These are phyloP conservation scores for Euura saliciscinereae DNA, from an alignment of 1,140 invertebrate genomes.

Conservation along the genomic window DNA sequence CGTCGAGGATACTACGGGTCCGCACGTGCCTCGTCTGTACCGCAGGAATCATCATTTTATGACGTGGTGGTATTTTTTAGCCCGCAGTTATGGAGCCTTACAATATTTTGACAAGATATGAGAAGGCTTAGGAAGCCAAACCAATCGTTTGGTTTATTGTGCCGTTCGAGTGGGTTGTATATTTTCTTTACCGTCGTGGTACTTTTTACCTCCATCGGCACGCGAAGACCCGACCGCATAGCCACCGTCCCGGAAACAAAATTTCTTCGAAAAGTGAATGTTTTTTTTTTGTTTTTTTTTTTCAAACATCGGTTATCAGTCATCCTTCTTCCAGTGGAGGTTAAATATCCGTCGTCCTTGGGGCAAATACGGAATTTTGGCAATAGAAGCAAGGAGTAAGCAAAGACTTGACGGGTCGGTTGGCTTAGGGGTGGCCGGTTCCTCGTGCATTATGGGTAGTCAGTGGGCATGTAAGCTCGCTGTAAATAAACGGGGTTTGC, in stretches of 20 bases:
- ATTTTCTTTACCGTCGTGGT: background rate
- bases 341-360: no score
- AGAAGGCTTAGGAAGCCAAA: conserved; percentile 14
- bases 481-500: conserved; percentile 5
- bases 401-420: background rate
- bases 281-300: no score
- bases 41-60: conserved; percentile 29
- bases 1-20: background rate
- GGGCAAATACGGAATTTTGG: no score
- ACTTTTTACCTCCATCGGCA: background rate
- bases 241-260: background rate
- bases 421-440: background rate
- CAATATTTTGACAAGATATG: conserved; percentile 24
- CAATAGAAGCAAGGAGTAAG: background rate
- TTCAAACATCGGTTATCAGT: no score
- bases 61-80: conserved; percentile 23
- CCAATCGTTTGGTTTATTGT: conserved; percentile 8
- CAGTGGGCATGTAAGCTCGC: conserved; percentile 8
- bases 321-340: no score
- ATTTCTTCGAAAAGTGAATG: no score
- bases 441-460: background rate
- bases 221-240: no score
- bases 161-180: background rate
- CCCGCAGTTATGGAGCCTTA: conserved; percentile 18
- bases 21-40: conserved; percentile 8